Base-by-base conservation (phyloP, 2,888 invertebrate species). In the Lagria hirta region DNA sequence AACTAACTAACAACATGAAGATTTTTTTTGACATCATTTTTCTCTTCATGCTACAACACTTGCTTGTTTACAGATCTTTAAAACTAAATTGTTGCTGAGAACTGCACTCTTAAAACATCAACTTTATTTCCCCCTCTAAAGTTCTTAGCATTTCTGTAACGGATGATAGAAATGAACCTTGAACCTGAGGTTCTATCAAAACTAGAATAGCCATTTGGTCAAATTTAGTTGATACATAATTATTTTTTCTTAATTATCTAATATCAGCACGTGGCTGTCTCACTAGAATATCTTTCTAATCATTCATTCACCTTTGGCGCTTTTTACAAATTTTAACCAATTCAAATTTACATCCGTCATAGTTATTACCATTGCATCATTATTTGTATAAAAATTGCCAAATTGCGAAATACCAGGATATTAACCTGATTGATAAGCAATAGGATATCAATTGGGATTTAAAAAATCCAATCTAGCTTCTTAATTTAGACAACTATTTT, bases 161-260 rank as follows among this genome's bases (percentile, higher is more conserved):
- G 69, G 61, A 68, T 71, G 71, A 72, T 71, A 66, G 55, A 60
- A 57, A 57, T 70, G 72, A 67, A 71, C 72, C 70, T 72, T 72
- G 71, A 71, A 70, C 71, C 66, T 69, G 65, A 64, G 61, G 65
- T 61, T 66, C 65, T 65, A 62, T 65, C 66, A 65, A 62, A 69
- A 69, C 62, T 70, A 62, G 65, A 64, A 54, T 61, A 61, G 52
- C 46, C 30, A 34, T 49, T 52, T 48, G 54, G 52, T 49, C 52
- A 48, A 54, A 58, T 47, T 37, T 18, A 33, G 17, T 27, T 37
- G 37, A 36, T 36, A 28, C 10, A 7, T 20, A 13, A n/a, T n/a
- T n/a, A n/a, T n/a, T n/a, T n/a, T n/a, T n/a, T n/a, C n/a, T n/a
- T n/a, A n/a, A n/a, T n/a, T n/a, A n/a, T n/a, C n/a, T n/a, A n/a